phyloP scores from a whole-genome alignment of 1,140 invertebrate species.

The Meteorus sp. region DNA sequence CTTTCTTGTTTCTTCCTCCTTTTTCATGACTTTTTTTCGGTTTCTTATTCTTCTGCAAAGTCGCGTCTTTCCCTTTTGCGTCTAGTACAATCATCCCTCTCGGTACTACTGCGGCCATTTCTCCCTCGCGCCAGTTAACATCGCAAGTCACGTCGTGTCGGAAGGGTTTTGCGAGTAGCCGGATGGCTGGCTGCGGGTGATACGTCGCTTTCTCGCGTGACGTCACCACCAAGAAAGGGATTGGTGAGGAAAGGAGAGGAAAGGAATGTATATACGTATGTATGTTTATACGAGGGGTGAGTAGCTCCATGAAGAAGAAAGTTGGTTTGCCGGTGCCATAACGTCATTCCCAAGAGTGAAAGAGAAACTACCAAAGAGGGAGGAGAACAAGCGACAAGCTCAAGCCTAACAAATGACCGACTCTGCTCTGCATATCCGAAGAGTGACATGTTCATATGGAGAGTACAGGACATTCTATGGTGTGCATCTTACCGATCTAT shows the following conservation, averaged over 20 bases:
- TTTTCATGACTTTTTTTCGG: slow-evolving; percentile 28
- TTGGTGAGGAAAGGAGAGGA: not conserved
- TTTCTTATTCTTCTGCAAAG: slow-evolving; percentile 22
- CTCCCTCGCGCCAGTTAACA: slow-evolving; percentile 36
- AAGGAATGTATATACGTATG: too few relatives aligned
- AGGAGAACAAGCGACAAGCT: slow-evolving; percentile 27
- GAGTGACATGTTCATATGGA: too few relatives aligned
- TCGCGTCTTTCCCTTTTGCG: slow-evolving; percentile 9
- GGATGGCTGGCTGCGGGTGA: slow-evolving; percentile 41
- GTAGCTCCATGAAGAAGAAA: not conserved
- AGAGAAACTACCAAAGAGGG: slow-evolving; percentile 18
- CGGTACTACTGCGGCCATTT: slow-evolving; percentile 25
- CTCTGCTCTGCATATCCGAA: slow-evolving; percentile 45
- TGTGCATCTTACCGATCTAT: not conserved
- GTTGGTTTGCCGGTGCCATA: not conserved
- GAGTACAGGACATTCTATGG: not conserved
- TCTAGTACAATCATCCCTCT: not conserved
- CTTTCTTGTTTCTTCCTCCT: not conserved
- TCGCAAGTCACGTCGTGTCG: slow-evolving; percentile 47
- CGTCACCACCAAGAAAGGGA: slow-evolving; percentile 33
- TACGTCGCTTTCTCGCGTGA: slow-evolving; percentile 41
- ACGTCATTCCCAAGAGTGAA: not conserved
- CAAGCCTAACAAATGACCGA: slow-evolving; percentile 47
- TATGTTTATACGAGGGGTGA: too few relatives aligned
- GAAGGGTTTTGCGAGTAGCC: slow-evolving; percentile 43